Evolutionary conservation across 1,140 invertebrate species (phyloP), one percentile per base, ranked within the genome.

Genomic region (Cherax destructor): DNA sequence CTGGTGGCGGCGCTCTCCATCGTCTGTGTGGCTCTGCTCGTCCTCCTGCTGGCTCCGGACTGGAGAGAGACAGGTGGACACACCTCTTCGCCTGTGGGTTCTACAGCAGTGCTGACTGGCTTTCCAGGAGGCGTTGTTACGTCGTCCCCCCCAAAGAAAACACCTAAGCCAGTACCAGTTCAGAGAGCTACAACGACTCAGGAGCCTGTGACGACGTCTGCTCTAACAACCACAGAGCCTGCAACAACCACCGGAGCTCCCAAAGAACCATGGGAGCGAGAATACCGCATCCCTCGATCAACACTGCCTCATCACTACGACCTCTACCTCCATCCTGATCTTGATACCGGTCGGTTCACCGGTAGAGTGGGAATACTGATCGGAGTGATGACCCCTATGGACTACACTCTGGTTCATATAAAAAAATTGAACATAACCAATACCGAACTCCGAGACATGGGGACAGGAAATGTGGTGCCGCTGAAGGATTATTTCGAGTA

Each of bases 251-350:
- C 72, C 9, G 18, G 61, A 13, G 69, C 92, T 11, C 92, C 92
- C 6, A 92, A 91, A 0, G 94, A 94, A 84, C 95, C 94, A 5
- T 95, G 95, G 95, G 93, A 93, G 83, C 74, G 61, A 16, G 91
- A 93, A 76, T 93, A 93, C 89, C 95, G 97, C 52, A 95, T 99
- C 74, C 96, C 97, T 0, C 94, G 94, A 10, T 95, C 96, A 86
- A 95, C 98, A 0, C 94, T 95, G 18, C 98, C 98, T 0, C 90
- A 95, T 1, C 96, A 96, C 93, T 99, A 99, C 94, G 96, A 97
- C 85, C 94, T 99, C 1, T 95, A 95, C 10, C 94, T 98, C 56
- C 95, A 96, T 91, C 98, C 98, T 0, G 95, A 98, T 94, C 94
- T 98, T 59, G 94, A 95, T 47, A 95, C 95, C 13, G 97, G 96